Evolutionary conservation across 92 coral and sea anemone species (phyloP), one percentile per base, ranked within the genome.

Genomic region (Heteractis magnifica): DNA sequence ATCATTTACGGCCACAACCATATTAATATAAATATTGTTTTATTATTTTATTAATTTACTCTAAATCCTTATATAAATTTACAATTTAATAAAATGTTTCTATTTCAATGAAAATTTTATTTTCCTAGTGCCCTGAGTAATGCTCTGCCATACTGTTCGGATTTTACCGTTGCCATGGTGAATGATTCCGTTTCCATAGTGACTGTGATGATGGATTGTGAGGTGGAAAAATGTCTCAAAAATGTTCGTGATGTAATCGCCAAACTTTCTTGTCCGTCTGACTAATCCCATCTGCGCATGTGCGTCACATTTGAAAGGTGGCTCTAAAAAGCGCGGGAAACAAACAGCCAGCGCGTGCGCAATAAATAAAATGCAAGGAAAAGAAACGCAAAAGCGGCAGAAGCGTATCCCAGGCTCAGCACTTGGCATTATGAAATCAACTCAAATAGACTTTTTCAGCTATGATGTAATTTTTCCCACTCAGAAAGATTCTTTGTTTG

Each of bases 11-110:
- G 13, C 18, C 53, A 26, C 51, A 13, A 48, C 49, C 51, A 65
- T 51, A 52, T 72, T 81, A 81, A 68, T 79, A 79, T 81, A 81
- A 44, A 81, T 81, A 81, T 70, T 81, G 34, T 51, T 74, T 71
- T 81, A 81, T 81, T 81, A 34, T 34, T 34, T 34, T 34, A 34
- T 34, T 34, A 81, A 81, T 81, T 81, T 81, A 81, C 72, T 81
- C 84, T 81, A 81, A 81, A 81, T 81, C 56, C 77, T 50, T 81
- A 68, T 81, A 81, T 81, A 81, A 81, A 81, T 81, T 81, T 81
- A 81, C 84, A 81, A 68, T 81, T 60, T 75, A 74, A 68, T 81
- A 68, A 81, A 81, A 52, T 68, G 84, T 60, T 81, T 68, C 84
- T 81, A 81, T 81, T n/a, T 71, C 56, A 70, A 59, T 81, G 65